Conservation (phyloP, 2,113 vertebrate genomes). For the Tauraco erythrolophus region DNA sequence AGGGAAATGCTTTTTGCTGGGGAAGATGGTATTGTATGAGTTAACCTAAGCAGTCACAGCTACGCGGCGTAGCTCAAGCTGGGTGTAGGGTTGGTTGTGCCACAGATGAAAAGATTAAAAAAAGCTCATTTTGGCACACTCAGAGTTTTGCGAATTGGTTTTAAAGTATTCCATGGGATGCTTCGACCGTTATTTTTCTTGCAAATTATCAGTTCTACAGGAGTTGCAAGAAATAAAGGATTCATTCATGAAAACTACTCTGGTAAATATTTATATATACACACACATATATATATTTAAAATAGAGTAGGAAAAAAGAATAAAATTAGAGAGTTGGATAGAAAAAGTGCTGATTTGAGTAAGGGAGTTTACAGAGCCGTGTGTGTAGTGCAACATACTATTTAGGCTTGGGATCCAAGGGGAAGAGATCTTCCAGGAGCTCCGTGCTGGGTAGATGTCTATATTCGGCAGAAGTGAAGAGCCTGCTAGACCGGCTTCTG, state of each 20-base stretch:
- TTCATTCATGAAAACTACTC: neutral
- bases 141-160: neutral
- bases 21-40: neutral
- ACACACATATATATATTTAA: neutral
- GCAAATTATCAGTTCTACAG: neutral
- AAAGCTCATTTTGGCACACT: neutral
- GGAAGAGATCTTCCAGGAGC: neutral
- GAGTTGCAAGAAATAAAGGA: neutral
- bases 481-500: neutral
- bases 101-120: neutral
- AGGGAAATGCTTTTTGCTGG: neutral
- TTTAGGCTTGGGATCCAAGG: neutral
- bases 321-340: neutral
- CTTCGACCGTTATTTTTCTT: neutral
- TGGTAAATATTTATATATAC: neutral
- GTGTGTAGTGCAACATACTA: neutral
- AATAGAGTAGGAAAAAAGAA: neutral
- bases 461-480: neutral
- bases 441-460: neutral
- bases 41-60: neutral
- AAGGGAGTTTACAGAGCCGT: neutral
- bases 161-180: neutral
- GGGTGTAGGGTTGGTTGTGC: neutral
- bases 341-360: neutral
- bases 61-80: rapidly evolving